Evolutionary conservation across 2,113 vertebrate species (phyloP), one percentile per base, ranked within the genome.

Genomic region (Solea senegalensis): DNA sequence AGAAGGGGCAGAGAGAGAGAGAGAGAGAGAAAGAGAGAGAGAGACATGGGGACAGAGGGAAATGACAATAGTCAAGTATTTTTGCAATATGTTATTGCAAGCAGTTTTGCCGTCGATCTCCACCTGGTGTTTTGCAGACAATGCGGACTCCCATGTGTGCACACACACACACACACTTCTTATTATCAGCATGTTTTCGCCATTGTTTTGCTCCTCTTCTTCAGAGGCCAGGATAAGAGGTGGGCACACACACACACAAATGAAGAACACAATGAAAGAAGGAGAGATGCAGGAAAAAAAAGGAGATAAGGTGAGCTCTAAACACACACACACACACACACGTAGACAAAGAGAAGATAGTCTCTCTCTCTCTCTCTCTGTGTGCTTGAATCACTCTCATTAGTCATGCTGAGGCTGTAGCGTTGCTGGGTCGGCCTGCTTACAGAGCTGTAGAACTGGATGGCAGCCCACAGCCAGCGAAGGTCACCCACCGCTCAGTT

Each of bases 401-500:
- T 91, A 89, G 78, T 82, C 71, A 90, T 90, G 78, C 86, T 68
- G 81, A 60, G 76, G 62, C 69, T 39, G 85, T 89, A 73, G 78
- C 70, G 53, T 16, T 64, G 83, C 86, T 39, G 28, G 79, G 73
- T 82, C 61, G 28, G 76, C 63, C 76, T 57, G 85, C 83, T 83
- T 53, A 62, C 80, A 72, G 78, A 85, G 84, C 80, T 78, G 82
- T 72, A 21, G 81, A 82, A 66, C 88, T 87, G 88, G 88, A 86
- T 58, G 56, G 69, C 71, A 71, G 85, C 83, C 83, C 72, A 28
- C 80, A 77, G 75, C 80, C 69, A 55, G 56, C 65, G 82, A 91
- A 89, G 86, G 86, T 91, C 84, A 86, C 76, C 82, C 82, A 78
- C 80, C 69, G 58, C 82, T 90, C 83, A 49, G 67, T 74, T 80